Evolutionary conservation across 2,888 invertebrate genomes (phyloP), one percentile per base, ranked within the genome.

Genomic region (Merodon equestris): DNA sequence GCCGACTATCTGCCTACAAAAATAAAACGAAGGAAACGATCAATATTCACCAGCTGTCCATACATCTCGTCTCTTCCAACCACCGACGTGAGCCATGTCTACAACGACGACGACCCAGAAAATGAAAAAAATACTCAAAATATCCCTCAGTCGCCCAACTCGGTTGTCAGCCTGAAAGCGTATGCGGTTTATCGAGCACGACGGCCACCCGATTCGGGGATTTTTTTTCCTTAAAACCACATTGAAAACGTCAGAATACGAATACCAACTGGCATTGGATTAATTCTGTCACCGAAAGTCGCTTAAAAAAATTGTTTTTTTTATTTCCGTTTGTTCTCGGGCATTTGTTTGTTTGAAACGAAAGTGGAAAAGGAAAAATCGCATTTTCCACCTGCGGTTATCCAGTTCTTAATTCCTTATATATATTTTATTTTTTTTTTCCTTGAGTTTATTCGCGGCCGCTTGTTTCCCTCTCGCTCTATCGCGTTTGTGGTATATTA

Each of bases 101-200:
- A 7, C 7, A 7, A 27, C 27, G 27, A 27, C 27, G 27, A 4
- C 27, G 27, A 27, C 27, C 27, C 3, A 27, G 3, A 27, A 27
- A 27, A 27, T 27, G 7, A 27, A 4, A 7, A 27, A 7, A 27
- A 27, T 4, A 2, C 7, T 38, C 18, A 57, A 53, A 71, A 71
- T 71, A 19, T 54, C 58, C 36, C 38, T 76, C 71, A 66, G 66
- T 71, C 66, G 66, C 72, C 58, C 19, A 63, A 63, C 54, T 76
- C 60, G 72, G 56, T 71, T 66, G 72, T 66, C 66, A 51, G 60
- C 60, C 45, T 15, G 36, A 66, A 76, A 48, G 76, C 71, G 60
- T 61, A 54, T 60, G 60, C 66, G 66, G 71, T 66, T 54, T 27
- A 66, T 66, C 48, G 50, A 67, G 38, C 27, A 56, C 66, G 58